These are phyloP conservation scores for Sphaerophoria rueppellii DNA, from an alignment of 2,888 invertebrate species.

Conservation along the genomic window DNA sequence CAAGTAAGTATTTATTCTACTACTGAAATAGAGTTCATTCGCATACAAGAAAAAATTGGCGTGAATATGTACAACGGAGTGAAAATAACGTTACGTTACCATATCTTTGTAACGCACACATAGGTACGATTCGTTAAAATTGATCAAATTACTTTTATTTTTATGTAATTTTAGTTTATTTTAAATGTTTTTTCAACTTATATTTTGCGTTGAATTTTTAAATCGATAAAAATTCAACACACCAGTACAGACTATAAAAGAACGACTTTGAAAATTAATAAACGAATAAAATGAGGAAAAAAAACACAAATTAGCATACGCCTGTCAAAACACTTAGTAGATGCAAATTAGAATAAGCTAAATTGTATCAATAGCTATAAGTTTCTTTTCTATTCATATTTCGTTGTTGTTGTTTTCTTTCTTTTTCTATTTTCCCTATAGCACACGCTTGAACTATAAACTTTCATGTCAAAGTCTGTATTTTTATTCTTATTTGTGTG, in stretches of 20 bases:
- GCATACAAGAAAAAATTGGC: too few species aligned
- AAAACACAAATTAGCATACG: conserved; percentile 56
- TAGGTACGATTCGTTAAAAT: too few species aligned
- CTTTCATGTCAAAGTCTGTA: conserved; percentile 4
- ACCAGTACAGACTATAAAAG: background rate
- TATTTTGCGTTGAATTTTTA: too few species aligned
- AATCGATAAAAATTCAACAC: background rate
- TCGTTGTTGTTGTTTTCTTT: background rate
- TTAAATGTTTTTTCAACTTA: too few species aligned
- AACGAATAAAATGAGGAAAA: conserved; percentile 4
- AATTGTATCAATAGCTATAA: conserved; percentile 39
- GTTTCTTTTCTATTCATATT: background rate
- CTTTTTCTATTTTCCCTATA: background rate
- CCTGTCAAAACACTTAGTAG: conserved; percentile 70
- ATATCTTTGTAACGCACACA: too few species aligned
- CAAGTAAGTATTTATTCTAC: too few species aligned
- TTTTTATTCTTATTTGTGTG: background rate
- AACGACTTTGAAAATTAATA: conserved; percentile 3
- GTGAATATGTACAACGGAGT: too few species aligned
- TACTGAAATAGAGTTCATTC: too few species aligned
- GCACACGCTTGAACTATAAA: conserved; percentile 40
- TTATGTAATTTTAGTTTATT: too few species aligned
- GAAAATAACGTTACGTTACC: too few species aligned
- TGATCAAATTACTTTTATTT: too few species aligned
- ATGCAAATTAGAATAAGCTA: conserved; percentile 63